Conservation (phyloP, 2,888 invertebrate species). For the Sarcophaga carnaria region DNA sequence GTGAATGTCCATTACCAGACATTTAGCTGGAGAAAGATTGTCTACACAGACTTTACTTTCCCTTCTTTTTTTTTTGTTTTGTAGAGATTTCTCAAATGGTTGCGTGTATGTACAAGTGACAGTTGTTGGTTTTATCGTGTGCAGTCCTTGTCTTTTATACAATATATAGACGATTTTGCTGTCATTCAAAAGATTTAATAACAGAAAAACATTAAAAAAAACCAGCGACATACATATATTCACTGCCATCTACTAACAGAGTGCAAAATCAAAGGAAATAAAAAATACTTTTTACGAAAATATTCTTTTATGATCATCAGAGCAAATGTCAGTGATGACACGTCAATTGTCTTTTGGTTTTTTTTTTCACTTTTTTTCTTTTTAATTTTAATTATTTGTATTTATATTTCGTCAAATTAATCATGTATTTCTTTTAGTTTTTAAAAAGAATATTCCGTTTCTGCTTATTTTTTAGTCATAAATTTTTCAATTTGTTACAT, state of each 20-base stretch:
- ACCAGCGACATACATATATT: neutral
- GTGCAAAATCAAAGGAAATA: no score
- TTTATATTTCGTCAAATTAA: conserved; percentile 32
- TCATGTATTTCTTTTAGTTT: conserved; percentile 45
- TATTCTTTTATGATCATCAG: no score
- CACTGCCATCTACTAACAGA: neutral
- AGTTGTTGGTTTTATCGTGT: conserved; percentile 60
- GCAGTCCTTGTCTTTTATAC: conserved; percentile 64
- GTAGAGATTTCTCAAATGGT: conserved; percentile 15
- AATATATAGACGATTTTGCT: conserved; percentile 66
- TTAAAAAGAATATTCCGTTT: conserved; percentile 14
- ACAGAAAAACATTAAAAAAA: conserved; percentile 27
- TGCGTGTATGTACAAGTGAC: conserved; percentile 19
- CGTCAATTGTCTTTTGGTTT: conserved; percentile 36
- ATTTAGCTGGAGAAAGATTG: conserved; percentile 1
- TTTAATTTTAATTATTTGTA: neutral
- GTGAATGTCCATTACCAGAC: conserved; percentile 21
- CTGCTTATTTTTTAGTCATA: conserved; percentile 27
- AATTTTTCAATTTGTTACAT: conserved; percentile 53
- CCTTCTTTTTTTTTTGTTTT: conserved; percentile 22
- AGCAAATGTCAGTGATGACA: neutral
- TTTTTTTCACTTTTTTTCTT: conserved; percentile 3
- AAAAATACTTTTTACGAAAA: no score
- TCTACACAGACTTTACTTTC: conserved; percentile 28
- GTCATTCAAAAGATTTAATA: conserved; percentile 56